phyloP scores from a whole-genome alignment of 1,140 invertebrate species.

The Araneus ventricosus region DNA sequence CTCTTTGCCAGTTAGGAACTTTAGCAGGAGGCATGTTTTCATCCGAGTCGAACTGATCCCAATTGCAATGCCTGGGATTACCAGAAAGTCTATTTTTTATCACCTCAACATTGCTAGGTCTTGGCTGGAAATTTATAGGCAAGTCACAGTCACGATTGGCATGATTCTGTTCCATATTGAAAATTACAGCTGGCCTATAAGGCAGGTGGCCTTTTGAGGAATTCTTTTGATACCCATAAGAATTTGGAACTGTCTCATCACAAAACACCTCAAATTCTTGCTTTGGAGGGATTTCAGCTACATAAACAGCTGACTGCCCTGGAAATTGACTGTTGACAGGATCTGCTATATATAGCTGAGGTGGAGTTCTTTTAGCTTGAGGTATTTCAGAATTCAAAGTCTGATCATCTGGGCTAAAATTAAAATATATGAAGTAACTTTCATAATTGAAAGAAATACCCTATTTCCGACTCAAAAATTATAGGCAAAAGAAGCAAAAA shows the following conservation, averaged over 20 bases:
- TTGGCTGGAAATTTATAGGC: slow-evolving; percentile 28
- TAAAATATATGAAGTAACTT: not conserved
- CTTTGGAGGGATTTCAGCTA: slow-evolving; percentile 64
- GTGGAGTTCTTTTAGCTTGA: slow-evolving; percentile 63
- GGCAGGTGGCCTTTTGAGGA: slow-evolving; percentile 25
- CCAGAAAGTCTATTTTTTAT: slow-evolving; percentile 63
- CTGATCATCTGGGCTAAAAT: slow-evolving; percentile 61
- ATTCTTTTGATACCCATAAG: slow-evolving; percentile 55
- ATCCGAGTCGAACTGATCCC: slow-evolving; percentile 68
- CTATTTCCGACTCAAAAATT: too few relatives aligned
- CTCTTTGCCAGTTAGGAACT: slow-evolving; percentile 69
- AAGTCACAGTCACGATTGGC: slow-evolving; percentile 11
- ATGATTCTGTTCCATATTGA: slow-evolving; percentile 49
- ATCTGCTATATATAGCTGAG: slow-evolving; percentile 65
- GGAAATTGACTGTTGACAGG: slow-evolving; percentile 59
- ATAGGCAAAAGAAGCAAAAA: too few relatives aligned
- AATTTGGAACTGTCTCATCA: slow-evolving; percentile 54
- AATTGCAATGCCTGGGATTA: slow-evolving; percentile 54
- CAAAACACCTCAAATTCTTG: slow-evolving; percentile 66
- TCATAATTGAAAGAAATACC: not conserved
- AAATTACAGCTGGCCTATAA: slow-evolving; percentile 52
- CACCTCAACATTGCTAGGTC: slow-evolving; percentile 62
- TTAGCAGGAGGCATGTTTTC: slow-evolving; percentile 55
- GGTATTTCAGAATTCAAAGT: slow-evolving; percentile 58
- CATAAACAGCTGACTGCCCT: slow-evolving; percentile 65